Evolutionary conservation across 2,888 invertebrate species (phyloP), one percentile per base, ranked within the genome.

Genomic region (Dromius quadrimaculatus): DNA sequence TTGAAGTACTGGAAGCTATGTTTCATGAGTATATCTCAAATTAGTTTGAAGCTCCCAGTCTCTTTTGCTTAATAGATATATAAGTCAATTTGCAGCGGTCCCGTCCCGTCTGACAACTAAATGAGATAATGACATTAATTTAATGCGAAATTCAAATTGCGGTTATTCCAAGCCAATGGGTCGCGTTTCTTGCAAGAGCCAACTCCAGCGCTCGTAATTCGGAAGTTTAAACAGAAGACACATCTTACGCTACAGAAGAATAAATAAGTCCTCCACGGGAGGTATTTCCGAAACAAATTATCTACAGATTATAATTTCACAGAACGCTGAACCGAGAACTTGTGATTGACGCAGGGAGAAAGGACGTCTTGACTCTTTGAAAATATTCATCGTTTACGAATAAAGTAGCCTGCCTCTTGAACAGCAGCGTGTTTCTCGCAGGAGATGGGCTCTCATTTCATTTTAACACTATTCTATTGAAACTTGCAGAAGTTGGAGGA

Each of bases 221-320:
- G 68, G 68, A 68, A 68, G 57, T 68, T 68, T 68, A 68, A 68
- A 68, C 43, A 68, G 68, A 68, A 68, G 68, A 68, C 68, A 59
- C 50, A 59, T 68, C 41, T 8, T 22, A 20, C 57, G 57, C 41
- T 59, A 57, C 68, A 57, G 68, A 68, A 57, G 59, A 57, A 68
- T 59, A 68, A 57, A 68, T 59, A 68, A 57, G 59, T 43, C 22
- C 68, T 15, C 68, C 2, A 32, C 68, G 68, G 68, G 68, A 41
- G 57, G 22, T 38, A 68, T 68, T 68, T 68, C 68, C 68, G 68
- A 59, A 59, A 68, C 68, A 68, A 68, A 68, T 68, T 68, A 68
- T 68, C 68, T 68, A 68, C 68, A 68, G 68, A 68, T 68, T 68
- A 68, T 68, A 68, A 68, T 68, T 68, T 68, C 68, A 68, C 68